Base-by-base conservation (phyloP, 2,888 invertebrate species). In the Drosophila setosimentum region DNA sequence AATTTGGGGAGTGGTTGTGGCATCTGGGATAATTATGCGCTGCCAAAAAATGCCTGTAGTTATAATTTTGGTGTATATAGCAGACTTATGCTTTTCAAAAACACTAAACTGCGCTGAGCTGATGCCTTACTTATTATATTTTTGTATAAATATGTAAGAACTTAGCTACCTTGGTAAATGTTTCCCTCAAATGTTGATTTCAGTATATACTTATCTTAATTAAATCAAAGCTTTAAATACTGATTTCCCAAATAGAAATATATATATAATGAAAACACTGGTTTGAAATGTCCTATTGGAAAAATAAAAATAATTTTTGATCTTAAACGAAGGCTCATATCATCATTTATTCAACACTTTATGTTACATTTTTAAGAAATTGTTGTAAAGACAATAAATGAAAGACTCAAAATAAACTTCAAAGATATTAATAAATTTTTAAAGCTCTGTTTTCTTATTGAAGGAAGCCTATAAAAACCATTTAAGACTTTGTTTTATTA, bases 1-100 rank as follows among this genome's bases (percentile, higher is more conserved):
- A 18, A 10, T 13, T 16, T n/a, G 3, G 7, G 3, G 21, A n/a
- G 27, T 27, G 66, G 48, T 42, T 32, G 42, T 27, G 35, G 27
- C 45, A 54, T 35, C 55, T 30, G 48, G 21, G 3, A 33, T 67
- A 40, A 67, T 63, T 24, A 69, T 65, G 68, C 60, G 49, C 68
- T 64, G 60, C 27, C 30, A 53, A 54, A 29, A 68, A 53, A n/a
- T 57, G 54, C 61, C 63, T 40, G 18, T 42, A 58, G 71, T 57
- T 65, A 58, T 48, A 37, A 27, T 40, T 40, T 40, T 61, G 18
- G 18, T 49, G 33, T 42, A 54, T 16, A 24, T 11, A 37, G 35
- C 24, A 32, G n/a, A 27, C 29, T 18, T 13, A 21, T 37, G 13
- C 24, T 21, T 18, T 32, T 11, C 16, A 13, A 27, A 37, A 48